Base-by-base conservation (phyloP, 2,888 invertebrate genomes). In the Mythimna vitellina region DNA sequence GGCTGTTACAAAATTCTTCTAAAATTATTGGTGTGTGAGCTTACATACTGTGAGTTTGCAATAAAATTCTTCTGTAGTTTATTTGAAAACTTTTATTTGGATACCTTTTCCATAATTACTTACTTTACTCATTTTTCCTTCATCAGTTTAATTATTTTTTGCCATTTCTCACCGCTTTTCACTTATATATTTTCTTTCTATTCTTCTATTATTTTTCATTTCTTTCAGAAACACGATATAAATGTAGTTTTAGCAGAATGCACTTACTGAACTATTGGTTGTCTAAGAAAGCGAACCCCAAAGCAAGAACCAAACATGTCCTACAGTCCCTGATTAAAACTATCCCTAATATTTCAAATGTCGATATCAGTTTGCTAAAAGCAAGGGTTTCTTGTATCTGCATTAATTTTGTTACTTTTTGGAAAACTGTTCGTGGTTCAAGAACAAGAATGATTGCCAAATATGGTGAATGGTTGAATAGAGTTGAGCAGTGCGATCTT, bases 371-470 rank as follows among this genome's bases (percentile, higher is more conserved):
- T 3, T 46, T 46, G 17, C 12, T 61, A 17, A 61, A 46, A 46
- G 17, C 17, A 29, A 65, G 42, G n/a, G 42, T 58, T 17, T 29
- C 42, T n/a, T 32, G 25, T 10, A 57, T 46, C n/a, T 49, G 62
- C 20, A 61, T 66, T 22, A 35, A n/a, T 5, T 66, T 62, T 61
- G 35, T 9, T 5, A 22, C 32, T 7, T 67, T 62, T 67, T 62
- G 62, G 62, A 51, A 51, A 20, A 10, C 56, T 32, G 56, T 57
- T 7, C 17, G 29, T 49, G 9, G 49, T 25, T 63, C 51, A 6
- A 63, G 9, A 51, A 0, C 22, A 14, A 51, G 6, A 51, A 67
- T 63, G 20, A 51, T 38, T 3, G 3, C 12, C 20, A 9, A 46
- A 14, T 63, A 51, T 63, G 35, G 51, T n/a, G 51, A 20, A 20